Base-by-base conservation (phyloP, 37 sponge, comb jelly and placozoan genomes). In the Lycopodina hypogea region DNA sequence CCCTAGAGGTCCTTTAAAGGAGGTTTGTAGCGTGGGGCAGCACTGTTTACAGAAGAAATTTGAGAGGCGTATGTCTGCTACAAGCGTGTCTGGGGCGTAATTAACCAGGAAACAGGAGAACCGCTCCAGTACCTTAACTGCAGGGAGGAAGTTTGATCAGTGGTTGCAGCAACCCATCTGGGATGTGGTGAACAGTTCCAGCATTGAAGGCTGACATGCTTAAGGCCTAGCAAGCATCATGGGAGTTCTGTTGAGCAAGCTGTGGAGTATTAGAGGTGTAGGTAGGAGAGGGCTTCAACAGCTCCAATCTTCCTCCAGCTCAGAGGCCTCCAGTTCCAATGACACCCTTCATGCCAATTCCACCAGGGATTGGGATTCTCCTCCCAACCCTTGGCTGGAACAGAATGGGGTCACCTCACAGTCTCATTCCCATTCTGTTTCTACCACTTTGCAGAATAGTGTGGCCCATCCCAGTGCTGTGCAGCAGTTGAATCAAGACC, bases 231-330 rank as follows among this genome's bases (percentile, higher is more conserved):
- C n/a, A 7, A 12, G 29, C 61, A 78, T 28, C 9, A 79, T 79
- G 80, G 80, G 80, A 22, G 36, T 33, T 33, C 15, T 79, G 3
- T 56, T 79, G 56, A 79, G 69, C 59, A 68, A 69, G 39, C 12
- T 79, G 14, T 79, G 69, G 69, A 3, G 21, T 23, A 12, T 53
- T 18, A 32, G 56, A 33, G 32, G 4, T 28, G 26, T 60, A 6
- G 24, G 74, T 28, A 39, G 74, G 42, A 18, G 53, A 26, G 39
- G 42, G 39, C 30, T 32, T 22, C 28, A 26, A 9, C 53, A 18
- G 48, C 30, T 72, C 42, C 52, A 26, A 1, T 28, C 24, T 32
- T 28, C 6, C 32, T 52, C 72, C 0, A 32, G 30, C 30, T 65
- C 59, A 26, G 59, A 58, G 21, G 23, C 66, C 66, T 30, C 33